A percentile compares a stretch with the other conserved stretches of the same genome.
Conservation (phyloP, 30 jellyfish, hydroid and myxozoan species). For the Pelagia noctiluca region DNA sequence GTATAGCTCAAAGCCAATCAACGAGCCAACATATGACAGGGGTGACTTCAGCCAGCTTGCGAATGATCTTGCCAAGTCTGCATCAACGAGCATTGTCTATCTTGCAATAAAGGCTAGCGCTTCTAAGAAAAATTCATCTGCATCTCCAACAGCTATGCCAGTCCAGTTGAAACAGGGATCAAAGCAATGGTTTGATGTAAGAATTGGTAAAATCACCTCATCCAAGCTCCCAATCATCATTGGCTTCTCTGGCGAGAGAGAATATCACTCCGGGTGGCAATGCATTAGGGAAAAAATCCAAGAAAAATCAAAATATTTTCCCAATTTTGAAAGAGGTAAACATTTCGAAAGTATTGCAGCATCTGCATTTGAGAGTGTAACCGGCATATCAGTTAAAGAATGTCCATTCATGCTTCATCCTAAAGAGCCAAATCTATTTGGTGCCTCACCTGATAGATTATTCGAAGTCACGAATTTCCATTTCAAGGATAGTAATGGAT, state of each 20-base stretch:
- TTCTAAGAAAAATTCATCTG: not conserved
- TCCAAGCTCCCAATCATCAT: not conserved
- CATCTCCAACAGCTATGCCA: not conserved
- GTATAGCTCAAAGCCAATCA: not conserved
- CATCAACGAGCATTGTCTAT: not conserved
- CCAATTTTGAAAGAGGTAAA: not conserved
- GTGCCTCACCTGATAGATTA: conserved; percentile 24
- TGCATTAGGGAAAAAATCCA: not conserved
- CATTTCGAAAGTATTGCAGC: not conserved
- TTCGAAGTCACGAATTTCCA: not conserved
- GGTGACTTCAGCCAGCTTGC: not conserved
- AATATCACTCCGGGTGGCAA: not conserved
- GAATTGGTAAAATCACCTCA: not conserved
- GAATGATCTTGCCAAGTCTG: not conserved
- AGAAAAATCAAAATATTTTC: not conserved
- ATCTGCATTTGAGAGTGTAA: not conserved
- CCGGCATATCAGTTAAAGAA: not conserved
- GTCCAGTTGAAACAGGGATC: not conserved
- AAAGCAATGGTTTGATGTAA: not conserved
- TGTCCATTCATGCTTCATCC: conserved; percentile 17
- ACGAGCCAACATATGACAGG: not conserved
- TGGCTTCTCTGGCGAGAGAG: not conserved
- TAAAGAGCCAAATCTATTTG: not conserved
- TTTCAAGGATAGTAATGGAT: not conserved
- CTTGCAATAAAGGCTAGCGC: not conserved